Evolutionary conservation across 2,888 invertebrate species (phyloP), one percentile per base, ranked within the genome.

Genomic region (Drosophila affinis): DNA sequence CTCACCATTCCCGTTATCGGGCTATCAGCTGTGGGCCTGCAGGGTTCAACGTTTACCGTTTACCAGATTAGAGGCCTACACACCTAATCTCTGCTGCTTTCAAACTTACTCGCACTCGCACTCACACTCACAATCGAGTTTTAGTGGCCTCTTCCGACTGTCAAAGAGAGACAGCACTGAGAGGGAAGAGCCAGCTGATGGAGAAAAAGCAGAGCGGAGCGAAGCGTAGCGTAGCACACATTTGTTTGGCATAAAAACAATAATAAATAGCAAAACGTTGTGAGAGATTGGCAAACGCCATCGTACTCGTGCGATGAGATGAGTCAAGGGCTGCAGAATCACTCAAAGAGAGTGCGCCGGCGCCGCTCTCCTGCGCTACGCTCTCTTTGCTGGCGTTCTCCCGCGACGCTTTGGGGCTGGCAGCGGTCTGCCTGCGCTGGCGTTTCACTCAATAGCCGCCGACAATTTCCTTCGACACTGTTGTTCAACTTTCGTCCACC

Each of bases 201-300:
- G 54, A 24, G 21, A 17, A 18, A 18, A 32, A 32, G 34, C 34
- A 39, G 21, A 39, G 39, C 34, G n/a, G 14, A 53, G 18, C 34
- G n/a, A 9, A 53, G 18, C 17, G 32, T 17, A 29, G 64, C 64
- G 54, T 54, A 67, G 65, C 65, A 69, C 39, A 39, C 39, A 69
- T 86, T 81, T 82, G 79, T 85, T 81, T 87, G 82, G 59, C 67
- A 79, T 67, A 76, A 78, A 87, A 88, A 87, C 86, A 85, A 87
- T 79, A 82, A 87, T 62, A 87, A 85, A 58, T 74, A 59, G 52
- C 46, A 45, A 44, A 44, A 56, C 45, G 57, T 46, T 51, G 21
- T 53, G 45, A 34, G 54, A 53, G 27, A 39, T 52, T 52, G 1
- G 47, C 68, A 18, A 18, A 21, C n/a, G 17, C 24, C 48, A 24